Evolutionary conservation across 2,888 invertebrate species (phyloP), one percentile per base, ranked within the genome.

Genomic region (Leucophenga maculata): DNA sequence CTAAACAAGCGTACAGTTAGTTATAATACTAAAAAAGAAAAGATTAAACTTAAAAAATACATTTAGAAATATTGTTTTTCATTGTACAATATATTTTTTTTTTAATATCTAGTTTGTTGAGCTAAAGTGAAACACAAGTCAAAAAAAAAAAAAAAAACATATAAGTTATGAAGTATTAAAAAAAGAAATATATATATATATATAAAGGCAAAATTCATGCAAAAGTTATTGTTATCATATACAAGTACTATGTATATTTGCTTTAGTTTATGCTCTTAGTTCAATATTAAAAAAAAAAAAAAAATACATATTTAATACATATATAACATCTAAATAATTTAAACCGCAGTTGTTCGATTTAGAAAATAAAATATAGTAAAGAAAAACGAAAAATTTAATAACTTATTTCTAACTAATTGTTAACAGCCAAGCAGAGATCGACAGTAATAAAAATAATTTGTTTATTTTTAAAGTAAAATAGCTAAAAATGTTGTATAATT

Each of bases 1-100:
- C 16, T 52, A 26, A 65, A 48, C 26, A 60, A 44, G 18, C 60
- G 60, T 60, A 60, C 60, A 60, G 60, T 60, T 60, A 60, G 44
- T 60, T 60, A 26, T 60, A 60, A 60, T 18, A 18, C 9, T 16
- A 59, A 59, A 59, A 54, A 54, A 14, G 13, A 54, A 16, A 20
- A 54, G 18, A 54, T 54, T 1, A 20, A 16, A 11, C 6, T 54
- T 20, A 18, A 54, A 54, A 11, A 54, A 54, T 1, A 54, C 4
- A 54, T 14, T 54, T 14, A 22, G 20, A 54, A 26, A 26, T 50
- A n/a, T 16, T 50, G 18, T 50, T 50, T 50, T 4, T 50, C 14
- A 50, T 50, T 50, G 6, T 50, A 50, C 50, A 50, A 50, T 11
- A n/a, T n/a, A n/a, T 54, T 54, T 18, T 1, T 9, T 54, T 54